A percentile compares a stretch with the other conserved stretches of the same genome.
Evolutionary conservation across 64 coral and sea anemone genomes (phyloP).

Genomic region (Hydrozoanthus tunicans): DNA sequence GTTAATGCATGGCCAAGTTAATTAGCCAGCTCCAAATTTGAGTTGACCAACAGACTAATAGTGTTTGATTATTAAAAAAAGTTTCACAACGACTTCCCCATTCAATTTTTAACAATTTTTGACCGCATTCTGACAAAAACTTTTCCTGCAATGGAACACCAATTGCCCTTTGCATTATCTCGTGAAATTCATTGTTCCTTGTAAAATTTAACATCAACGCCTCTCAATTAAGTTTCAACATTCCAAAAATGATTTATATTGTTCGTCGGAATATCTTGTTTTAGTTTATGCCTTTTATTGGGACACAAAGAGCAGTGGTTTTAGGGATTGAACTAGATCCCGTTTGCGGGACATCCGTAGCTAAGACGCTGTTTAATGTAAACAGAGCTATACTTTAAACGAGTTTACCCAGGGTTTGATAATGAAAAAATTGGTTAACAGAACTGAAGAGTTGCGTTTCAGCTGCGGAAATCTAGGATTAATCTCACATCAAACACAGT

Average conservation of each 20-base stretch:
- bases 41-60: too few species aligned
- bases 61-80: neutral
- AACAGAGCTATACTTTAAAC: neutral
- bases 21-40: too few species aligned
- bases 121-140: neutral
- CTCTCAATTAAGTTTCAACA: constrained; percentile 5
- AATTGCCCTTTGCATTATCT: neutral
- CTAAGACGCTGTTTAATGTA: neutral
- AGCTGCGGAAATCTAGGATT: constrained; percentile 50
- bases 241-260: neutral
- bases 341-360: neutral
- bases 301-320: too few species aligned
- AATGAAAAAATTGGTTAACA: neutral
- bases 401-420: neutral
- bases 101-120: neutral
- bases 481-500: neutral
- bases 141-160: neutral
- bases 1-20: too few species aligned
- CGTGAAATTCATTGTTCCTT: neutral
- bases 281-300: neutral
- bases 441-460: constrained; percentile 1
- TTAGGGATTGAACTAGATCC: too few species aligned
- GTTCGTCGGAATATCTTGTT: neutral
- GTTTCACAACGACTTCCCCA: neutral
- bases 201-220: neutral